Evolutionary conservation across 2,888 invertebrate species (phyloP).

Genomic region (Rhingia rostrata): DNA sequence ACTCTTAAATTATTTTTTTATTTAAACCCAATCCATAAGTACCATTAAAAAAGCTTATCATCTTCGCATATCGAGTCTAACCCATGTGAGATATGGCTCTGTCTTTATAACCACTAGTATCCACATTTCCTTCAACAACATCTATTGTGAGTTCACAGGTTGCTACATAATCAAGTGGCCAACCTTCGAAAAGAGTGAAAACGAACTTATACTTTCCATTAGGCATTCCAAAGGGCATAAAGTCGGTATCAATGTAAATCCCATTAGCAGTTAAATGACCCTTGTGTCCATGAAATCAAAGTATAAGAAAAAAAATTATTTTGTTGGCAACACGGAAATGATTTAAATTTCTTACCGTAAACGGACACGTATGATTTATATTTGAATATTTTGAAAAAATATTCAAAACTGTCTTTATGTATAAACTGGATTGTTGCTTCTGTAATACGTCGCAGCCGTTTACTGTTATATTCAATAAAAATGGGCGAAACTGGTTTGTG

Average conservation of each 20-base stretch:
- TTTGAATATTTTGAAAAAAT: not conserved
- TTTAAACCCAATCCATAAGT: too few species aligned
- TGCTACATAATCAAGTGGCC: not conserved
- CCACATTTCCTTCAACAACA: not conserved
- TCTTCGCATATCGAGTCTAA: too few species aligned
- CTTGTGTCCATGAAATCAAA: not conserved
- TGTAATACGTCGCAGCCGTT: not conserved
- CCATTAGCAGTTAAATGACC: not conserved
- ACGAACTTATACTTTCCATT: conserved; percentile 9
- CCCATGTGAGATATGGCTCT: not conserved
- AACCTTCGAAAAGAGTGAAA: not conserved
- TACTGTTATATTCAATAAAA: not conserved
- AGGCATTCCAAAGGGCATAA: conserved; percentile 6
- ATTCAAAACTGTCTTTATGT: not conserved
- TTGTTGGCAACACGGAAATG: not conserved
- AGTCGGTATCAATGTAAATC: not conserved
- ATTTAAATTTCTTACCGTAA: not conserved
- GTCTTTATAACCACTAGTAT: not conserved
- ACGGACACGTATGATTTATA: conserved; percentile 7
- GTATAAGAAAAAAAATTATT: not conserved
- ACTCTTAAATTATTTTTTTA: too few species aligned
- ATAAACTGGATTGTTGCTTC: not conserved
- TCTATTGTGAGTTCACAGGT: too few species aligned
- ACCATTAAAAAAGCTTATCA: too few species aligned
- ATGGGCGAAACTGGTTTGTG: conserved; percentile 23